These are phyloP conservation scores for Oxytorus armatus DNA, from an alignment of 2,888 invertebrate species.

Conservation along the genomic window DNA sequence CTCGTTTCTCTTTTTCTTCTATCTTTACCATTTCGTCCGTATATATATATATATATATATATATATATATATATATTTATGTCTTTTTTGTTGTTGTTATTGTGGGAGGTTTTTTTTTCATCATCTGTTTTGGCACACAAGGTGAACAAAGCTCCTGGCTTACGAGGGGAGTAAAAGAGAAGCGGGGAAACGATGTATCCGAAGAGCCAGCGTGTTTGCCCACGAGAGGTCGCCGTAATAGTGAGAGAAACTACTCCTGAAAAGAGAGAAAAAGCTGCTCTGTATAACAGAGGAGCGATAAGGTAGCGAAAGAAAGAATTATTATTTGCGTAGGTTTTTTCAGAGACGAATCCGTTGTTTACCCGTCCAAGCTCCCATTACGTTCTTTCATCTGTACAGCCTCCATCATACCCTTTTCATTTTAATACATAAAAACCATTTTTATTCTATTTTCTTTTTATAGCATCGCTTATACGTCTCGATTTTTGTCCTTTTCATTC, in stretches of 20 bases:
- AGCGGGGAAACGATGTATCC: conserved; percentile 19
- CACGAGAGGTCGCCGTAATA: conserved; percentile 14
- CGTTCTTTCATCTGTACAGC: conserved; percentile 6
- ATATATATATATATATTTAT: no score
- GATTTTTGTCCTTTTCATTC: not conserved
- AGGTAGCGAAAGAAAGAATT: conserved; percentile 38
- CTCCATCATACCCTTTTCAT: no score
- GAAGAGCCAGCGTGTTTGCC: conserved; percentile 24
- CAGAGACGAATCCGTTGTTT: conserved; percentile 46
- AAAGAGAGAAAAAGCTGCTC: conserved; percentile 18
- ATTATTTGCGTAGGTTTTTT: conserved; percentile 60
- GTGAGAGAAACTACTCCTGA: conserved; percentile 18
- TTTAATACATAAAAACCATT: no score
- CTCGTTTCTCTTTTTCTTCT: conserved; percentile 50
- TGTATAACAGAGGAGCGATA: conserved; percentile 16
- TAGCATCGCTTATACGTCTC: not conserved
- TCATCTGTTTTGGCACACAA: conserved; percentile 53
- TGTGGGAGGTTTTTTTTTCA: conserved; percentile 30
- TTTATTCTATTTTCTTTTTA: no score
- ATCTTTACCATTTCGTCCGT: conserved; percentile 35
- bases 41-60: no score
- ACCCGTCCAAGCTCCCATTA: conserved; percentile 53
- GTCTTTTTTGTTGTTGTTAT: conserved; percentile 10
- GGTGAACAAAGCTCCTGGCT: conserved; percentile 62
- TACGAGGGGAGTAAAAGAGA: conserved; percentile 26